Percentiles rank a stretch among this genome's conserved stretches.
Evolutionary conservation across 2,888 invertebrate species (phyloP).

Genomic region (Heteromurus nitidus): DNA sequence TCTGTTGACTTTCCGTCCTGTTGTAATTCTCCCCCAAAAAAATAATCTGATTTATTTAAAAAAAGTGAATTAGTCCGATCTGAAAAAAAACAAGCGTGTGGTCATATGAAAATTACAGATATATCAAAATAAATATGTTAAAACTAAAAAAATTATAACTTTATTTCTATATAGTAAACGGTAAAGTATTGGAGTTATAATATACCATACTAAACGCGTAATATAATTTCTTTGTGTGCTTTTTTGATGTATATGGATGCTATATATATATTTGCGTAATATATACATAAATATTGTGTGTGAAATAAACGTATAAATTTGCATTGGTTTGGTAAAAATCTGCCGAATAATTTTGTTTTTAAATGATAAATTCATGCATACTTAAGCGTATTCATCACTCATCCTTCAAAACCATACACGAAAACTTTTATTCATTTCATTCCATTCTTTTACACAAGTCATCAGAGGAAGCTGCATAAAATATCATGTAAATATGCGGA

Average conservation of each 20-base stretch:
- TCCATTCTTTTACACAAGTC: slow-evolving; percentile 43
- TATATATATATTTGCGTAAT: slow-evolving; percentile 58
- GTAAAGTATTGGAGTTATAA: slow-evolving; percentile 16
- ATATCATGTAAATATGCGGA: slow-evolving; percentile 39
- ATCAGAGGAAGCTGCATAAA: slow-evolving; percentile 26
- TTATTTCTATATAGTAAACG: slow-evolving; percentile 1
- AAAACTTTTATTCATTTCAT: slow-evolving; percentile 64
- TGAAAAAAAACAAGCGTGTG: too few relatives aligned
- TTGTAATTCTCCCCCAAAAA: too few relatives aligned
- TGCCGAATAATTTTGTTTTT: too few relatives aligned
- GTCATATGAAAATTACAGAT: too few relatives aligned
- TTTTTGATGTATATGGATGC: slow-evolving; percentile 66
- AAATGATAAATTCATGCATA: too few relatives aligned
- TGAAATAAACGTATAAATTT: slow-evolving; percentile 57
- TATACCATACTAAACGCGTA: slow-evolving; percentile 44
- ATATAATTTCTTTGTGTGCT: slow-evolving; percentile 66
- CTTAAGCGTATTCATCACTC: too few relatives aligned
- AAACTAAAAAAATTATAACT: background rate
- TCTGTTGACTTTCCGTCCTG: too few relatives aligned
- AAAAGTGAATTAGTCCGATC: too few relatives aligned
- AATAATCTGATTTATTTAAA: too few relatives aligned
- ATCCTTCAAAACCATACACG: too few relatives aligned
- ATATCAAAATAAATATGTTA: too few relatives aligned
- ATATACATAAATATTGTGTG: slow-evolving; percentile 43
- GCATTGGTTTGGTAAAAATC: slow-evolving; percentile 63